Evolutionary conservation across 2,797 vertebrate species (phyloP).

Genomic region (Urosaurus nigricauda): DNA sequence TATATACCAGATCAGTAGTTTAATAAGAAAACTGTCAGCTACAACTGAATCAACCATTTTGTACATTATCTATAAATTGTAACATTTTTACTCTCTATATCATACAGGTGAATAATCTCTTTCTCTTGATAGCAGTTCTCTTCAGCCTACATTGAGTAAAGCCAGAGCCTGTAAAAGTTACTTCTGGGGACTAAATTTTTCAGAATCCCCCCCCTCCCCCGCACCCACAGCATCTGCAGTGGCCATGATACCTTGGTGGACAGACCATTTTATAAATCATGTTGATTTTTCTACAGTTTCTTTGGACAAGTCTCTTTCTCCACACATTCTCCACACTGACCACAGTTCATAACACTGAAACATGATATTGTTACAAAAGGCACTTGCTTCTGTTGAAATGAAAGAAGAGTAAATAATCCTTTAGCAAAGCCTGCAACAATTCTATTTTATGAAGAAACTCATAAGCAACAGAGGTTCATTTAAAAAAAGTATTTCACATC

Average conservation of each 20-base stretch:
- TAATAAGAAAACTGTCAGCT: constrained; percentile 65
- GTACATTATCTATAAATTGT: constrained; percentile 68
- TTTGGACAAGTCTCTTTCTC: background rate
- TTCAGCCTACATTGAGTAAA: constrained; percentile 31
- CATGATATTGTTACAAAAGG: background rate
- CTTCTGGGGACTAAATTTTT: too few relatives aligned
- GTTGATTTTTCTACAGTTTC: constrained; percentile 1
- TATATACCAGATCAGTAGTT: constrained; percentile 50
- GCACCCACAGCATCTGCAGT: too few relatives aligned
- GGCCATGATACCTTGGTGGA: too few relatives aligned
- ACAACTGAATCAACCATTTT: constrained; percentile 64
- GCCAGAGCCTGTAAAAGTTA: background rate
- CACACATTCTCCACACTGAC: background rate
- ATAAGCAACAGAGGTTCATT: background rate
- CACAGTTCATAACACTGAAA: background rate
- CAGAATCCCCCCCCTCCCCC: too few relatives aligned
- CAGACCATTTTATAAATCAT: constrained; percentile 2
- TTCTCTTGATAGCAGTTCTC: constrained; percentile 45
- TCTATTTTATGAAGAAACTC: constrained; percentile 11
- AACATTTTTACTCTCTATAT: constrained; percentile 56
- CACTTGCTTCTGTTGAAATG: background rate
- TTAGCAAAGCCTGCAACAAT: constrained; percentile 5
- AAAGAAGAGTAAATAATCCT: background rate
- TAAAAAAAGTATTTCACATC: constrained; percentile 19
- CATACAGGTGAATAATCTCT: constrained; percentile 54